Evolutionary conservation across 2,888 invertebrate genomes (phyloP).

Genomic region (Leptopilina drosophilae): DNA sequence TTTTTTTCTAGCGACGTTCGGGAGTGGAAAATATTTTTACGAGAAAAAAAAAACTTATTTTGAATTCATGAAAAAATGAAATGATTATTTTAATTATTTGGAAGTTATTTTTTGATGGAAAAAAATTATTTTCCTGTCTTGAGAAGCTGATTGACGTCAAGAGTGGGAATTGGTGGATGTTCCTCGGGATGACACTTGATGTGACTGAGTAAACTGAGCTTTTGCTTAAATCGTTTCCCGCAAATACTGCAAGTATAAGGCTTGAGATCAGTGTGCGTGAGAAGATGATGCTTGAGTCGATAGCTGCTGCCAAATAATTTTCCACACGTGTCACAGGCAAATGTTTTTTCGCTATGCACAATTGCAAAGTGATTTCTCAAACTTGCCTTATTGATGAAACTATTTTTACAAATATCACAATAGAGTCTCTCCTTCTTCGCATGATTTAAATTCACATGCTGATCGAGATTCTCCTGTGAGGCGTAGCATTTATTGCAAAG

Average conservation of each 20-base stretch:
- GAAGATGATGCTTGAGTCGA: slow-evolving; percentile 54
- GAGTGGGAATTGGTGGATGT: slow-evolving; percentile 57
- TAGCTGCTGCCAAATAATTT: slow-evolving; percentile 51
- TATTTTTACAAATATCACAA: slow-evolving; percentile 61
- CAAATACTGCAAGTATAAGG: slow-evolving; percentile 61
- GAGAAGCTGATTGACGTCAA: slow-evolving; percentile 58
- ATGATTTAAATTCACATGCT: slow-evolving; percentile 66
- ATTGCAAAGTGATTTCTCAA: slow-evolving; percentile 60
- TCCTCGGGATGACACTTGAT: slow-evolving; percentile 58
- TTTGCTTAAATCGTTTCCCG: slow-evolving; percentile 63
- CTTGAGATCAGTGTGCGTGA: slow-evolving; percentile 57
- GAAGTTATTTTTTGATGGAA: not conserved
- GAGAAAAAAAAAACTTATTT: too few relatives aligned
- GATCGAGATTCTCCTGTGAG: slow-evolving; percentile 67
- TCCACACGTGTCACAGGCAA: slow-evolving; percentile 66
- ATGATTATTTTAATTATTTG: too few relatives aligned
- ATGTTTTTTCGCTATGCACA: slow-evolving; percentile 68
- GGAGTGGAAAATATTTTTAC: too few relatives aligned
- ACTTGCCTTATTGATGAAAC: slow-evolving; percentile 54
- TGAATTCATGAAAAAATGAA: too few relatives aligned
- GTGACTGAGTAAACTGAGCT: slow-evolving; percentile 60
- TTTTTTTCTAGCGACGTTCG: too few relatives aligned
- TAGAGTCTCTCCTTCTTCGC: slow-evolving; percentile 43
- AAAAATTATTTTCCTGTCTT: not conserved
- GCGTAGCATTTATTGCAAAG: slow-evolving; percentile 67